Evolutionary conservation across 2,113 vertebrate genomes (phyloP), one percentile per base, ranked within the genome.

Genomic region (Zootoca vivipara): DNA sequence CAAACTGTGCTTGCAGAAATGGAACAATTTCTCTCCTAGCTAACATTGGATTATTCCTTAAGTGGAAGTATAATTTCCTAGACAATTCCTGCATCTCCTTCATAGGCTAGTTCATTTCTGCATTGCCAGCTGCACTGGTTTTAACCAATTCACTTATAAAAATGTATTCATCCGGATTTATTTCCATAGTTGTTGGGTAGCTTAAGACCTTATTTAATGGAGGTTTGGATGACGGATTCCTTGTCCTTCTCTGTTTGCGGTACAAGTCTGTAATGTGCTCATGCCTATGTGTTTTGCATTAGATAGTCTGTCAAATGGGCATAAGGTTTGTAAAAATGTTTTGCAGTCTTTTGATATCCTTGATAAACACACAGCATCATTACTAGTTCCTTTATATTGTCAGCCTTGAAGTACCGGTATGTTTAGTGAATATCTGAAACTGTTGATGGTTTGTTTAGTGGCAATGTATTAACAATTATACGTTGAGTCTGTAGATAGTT

Each of bases 371-470:
- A 35, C 85, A 10, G 15, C 40, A 40, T 3, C 8, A 5, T 73
- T 69, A 69, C 9, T 42, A 74, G 46, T 79, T 84, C 46, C 30
- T 64, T 82, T 86, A 33, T 18, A 22, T 24, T 80, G 58, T 78
- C 87, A 85, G 18, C 28, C 12, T 90, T 62, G 30, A 77, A 56
- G 24, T n/a, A n/a, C n/a, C n/a, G n/a, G n/a, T 86, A 82, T 3
- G n/a, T 72, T 89, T 35, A 58, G 56, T 73, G 75, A 24, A 78
- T 70, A 64, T 52, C 77, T 52, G 46, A 65, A 65, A 87, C 38
- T 70, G 58, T 69, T 89, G 78, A 33, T 22, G 10, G 22, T 73
- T 22, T 38, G 87, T 87, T 73, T 38, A 40, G 65, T 78, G 78
- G 10, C 83, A 82, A 58, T 89, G 6, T 18, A 52, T 70, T 35